Evolutionary conservation across 2,888 invertebrate genomes (phyloP).

Genomic region (Sylvicola fuscatus): DNA sequence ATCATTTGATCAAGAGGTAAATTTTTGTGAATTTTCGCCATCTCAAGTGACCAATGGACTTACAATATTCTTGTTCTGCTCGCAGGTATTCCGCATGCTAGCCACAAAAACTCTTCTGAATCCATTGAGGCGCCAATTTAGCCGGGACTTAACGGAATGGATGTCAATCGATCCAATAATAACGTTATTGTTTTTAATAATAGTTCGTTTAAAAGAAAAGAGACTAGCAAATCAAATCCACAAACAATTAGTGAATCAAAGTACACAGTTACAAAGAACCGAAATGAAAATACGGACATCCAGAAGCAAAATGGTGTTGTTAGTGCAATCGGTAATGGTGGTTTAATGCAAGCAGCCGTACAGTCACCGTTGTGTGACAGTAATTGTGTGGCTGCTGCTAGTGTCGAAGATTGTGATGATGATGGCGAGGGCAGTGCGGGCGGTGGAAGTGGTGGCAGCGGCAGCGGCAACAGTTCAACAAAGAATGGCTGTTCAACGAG

Average conservation of each 20-base stretch:
- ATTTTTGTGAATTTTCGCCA: not conserved
- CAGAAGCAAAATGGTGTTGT: not conserved
- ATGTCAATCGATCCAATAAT: conserved; percentile 15
- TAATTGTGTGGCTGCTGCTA: not conserved
- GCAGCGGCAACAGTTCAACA: not conserved
- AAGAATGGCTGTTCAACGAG: not conserved
- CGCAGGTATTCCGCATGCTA: conserved; percentile 11
- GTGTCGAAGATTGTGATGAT: not conserved
- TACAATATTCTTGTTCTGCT: conserved; percentile 1
- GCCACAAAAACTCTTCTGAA: conserved; percentile 8
- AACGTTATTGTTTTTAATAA: conserved; percentile 2
- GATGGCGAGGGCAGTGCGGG: not conserved
- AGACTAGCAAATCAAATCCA: conserved; percentile 1
- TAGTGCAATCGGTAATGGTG: no score
- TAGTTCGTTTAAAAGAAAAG: not conserved
- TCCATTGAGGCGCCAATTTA: conserved; percentile 18
- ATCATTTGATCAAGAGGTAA: conserved; percentile 8
- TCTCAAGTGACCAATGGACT: not conserved
- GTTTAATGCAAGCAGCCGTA: not conserved
- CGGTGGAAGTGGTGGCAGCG: not conserved
- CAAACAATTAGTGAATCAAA: not conserved
- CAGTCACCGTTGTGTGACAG: not conserved
- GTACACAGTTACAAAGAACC: not conserved
- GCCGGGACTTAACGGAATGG: conserved; percentile 28
- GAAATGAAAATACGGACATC: not conserved